Conservation (phyloP, 2,888 invertebrate species). For the Carcina quercana region DNA sequence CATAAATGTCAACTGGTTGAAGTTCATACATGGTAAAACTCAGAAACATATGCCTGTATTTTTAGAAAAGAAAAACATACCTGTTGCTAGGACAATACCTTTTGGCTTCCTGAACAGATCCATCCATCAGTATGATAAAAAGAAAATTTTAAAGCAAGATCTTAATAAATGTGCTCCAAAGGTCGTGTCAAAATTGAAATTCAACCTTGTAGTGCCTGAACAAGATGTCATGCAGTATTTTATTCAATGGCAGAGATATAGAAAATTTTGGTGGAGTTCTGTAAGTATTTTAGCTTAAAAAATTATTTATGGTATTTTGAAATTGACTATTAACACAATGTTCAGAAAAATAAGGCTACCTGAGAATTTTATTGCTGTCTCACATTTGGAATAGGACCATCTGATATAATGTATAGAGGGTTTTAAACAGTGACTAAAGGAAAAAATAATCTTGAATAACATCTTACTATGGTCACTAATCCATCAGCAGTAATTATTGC, state of each 20-base stretch:
- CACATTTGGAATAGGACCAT: too few species aligned
- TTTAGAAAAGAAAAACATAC: slow-evolving; percentile 21
- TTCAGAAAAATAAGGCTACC: too few species aligned
- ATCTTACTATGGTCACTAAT: too few species aligned
- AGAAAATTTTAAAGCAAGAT: slow-evolving; percentile 23
- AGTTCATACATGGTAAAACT: slow-evolving; percentile 40
- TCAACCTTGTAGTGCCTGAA: slow-evolving; percentile 57
- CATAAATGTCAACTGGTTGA: slow-evolving; percentile 48
- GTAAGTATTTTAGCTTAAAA: slow-evolving; percentile 46
- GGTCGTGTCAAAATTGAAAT: slow-evolving; percentile 35
- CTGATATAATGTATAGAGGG: too few species aligned
- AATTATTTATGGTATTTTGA: neutral
- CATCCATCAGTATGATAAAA: slow-evolving; percentile 19
- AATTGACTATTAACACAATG: neutral
- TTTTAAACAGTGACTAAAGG: too few species aligned
- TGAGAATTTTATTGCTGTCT: too few species aligned
- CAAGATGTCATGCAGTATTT: slow-evolving; percentile 77
- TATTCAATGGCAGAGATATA: slow-evolving; percentile 83
- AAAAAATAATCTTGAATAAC: too few species aligned
- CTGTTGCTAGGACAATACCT: slow-evolving; percentile 16
- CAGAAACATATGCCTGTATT: slow-evolving; percentile 41
- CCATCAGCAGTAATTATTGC: too few species aligned
- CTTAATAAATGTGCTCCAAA: slow-evolving; percentile 20
- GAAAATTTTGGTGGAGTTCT: slow-evolving; percentile 91
- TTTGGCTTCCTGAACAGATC: slow-evolving; percentile 34